These are phyloP conservation scores for Gallinago undulata DNA, from an alignment of 2,113 vertebrate genomes.

Conservation along the genomic window DNA sequence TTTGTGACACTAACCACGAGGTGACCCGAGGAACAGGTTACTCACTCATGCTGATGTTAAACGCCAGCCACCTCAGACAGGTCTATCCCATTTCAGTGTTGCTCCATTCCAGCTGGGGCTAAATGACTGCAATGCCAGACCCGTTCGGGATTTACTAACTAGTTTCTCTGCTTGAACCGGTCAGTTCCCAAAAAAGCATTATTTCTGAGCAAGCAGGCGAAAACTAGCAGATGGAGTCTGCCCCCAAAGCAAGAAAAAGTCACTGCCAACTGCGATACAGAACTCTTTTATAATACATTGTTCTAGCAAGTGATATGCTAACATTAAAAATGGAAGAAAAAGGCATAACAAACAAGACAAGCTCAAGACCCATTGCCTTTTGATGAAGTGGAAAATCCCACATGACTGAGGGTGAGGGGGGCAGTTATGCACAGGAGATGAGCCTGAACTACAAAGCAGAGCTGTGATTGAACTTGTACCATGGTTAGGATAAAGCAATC, in stretches of 20 bases:
- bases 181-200: background rate
- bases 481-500: background rate
- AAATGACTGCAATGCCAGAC: background rate
- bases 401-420: background rate
- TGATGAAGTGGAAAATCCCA: slow-evolving; percentile 17
- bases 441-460: slow-evolving; percentile 13
- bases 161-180: background rate
- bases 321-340: slow-evolving; percentile 43
- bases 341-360: background rate
- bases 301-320: background rate
- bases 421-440: background rate
- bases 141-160: background rate
- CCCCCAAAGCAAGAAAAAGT: background rate
- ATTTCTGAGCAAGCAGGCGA: background rate
- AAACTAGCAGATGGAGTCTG: background rate
- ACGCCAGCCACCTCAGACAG: background rate
- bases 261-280: background rate
- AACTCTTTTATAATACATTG: background rate
- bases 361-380: slow-evolving; percentile 15
- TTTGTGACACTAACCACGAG: background rate
- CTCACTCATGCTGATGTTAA: background rate
- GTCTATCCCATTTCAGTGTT: background rate
- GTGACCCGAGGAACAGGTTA: background rate
- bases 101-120: background rate
- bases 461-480: background rate